Conservation (phyloP, 2,888 invertebrate genomes). For the Polymixis flavicincta region DNA sequence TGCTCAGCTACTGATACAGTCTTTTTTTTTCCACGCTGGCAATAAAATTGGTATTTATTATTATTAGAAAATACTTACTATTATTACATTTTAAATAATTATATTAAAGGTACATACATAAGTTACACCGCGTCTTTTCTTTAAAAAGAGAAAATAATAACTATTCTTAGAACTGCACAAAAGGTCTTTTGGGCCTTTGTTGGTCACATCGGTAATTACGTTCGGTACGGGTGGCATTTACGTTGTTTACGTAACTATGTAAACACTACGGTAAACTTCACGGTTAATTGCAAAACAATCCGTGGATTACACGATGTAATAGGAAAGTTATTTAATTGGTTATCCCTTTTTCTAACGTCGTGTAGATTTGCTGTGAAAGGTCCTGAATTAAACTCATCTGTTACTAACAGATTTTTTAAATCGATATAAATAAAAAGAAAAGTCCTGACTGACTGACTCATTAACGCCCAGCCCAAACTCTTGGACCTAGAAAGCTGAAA, state of each 20-base stretch:
- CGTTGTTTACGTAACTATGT: slow-evolving; percentile 18
- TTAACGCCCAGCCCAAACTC: too few relatives aligned
- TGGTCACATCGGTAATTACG: slow-evolving; percentile 10
- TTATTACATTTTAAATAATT: too few relatives aligned
- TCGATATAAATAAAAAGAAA: too few relatives aligned
- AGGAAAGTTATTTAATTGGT: too few relatives aligned
- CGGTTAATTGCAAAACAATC: slow-evolving; percentile 14
- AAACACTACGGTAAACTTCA: slow-evolving; percentile 13
- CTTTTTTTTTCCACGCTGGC: too few relatives aligned
- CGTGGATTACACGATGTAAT: neutral
- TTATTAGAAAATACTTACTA: neutral
- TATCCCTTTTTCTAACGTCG: too few relatives aligned
- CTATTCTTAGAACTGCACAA: slow-evolving; percentile 2
- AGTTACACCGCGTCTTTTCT: too few relatives aligned
- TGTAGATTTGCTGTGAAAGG: too few relatives aligned
- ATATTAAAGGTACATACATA: too few relatives aligned
- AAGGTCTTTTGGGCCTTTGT: slow-evolving; percentile 5
- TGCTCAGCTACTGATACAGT: too few relatives aligned
- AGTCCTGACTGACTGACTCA: too few relatives aligned
- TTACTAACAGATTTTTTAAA: neutral
- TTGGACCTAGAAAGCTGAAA: too few relatives aligned
- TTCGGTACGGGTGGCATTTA: slow-evolving; percentile 2
- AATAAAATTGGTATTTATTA: neutral
- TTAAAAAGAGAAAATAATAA: neutral
- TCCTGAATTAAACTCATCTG: neutral